Evolutionary conservation across 2,888 invertebrate species (phyloP), one percentile per base, ranked within the genome.

Genomic region (Rhamnusium bicolor): DNA sequence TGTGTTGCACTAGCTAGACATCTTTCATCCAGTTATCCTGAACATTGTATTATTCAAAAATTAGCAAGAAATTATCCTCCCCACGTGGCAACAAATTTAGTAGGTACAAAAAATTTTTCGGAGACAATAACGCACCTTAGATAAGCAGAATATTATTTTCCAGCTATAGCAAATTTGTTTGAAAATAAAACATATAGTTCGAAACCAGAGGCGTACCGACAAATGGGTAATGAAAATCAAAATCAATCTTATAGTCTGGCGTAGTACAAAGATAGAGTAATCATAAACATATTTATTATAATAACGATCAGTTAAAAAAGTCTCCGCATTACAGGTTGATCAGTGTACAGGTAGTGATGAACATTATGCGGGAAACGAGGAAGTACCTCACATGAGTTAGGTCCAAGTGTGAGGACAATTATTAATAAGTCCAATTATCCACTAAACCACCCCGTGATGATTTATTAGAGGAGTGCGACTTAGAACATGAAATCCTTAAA

Each of bases 391-490:
- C 53, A 7, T 46, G 21, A 46, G n/a, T 47, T 47, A 47, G 47
- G 27, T 27, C 60, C 32, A 27, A 47, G 7, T 14, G 49, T 24
- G 21, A n/a, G 62, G 62, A 21, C 46, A 8, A 21, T 40, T 10
- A 47, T 18, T 5, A 47, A 63, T 46, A 19, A 47, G 47, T 0
- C 19, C 24, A 21, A 63, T n/a, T n/a, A 14, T 16, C 21, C 8
- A 21, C 29, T 56, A 19, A 69, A 69, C 46, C 62, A 69, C 46
- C 62, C 8, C 18, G 27, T 0, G 61, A 61, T 3, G 61, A 69
- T 19, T 16, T 69, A 47, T 27, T 69, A 29, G 27, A 60, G 14
- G 61, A 61, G 4, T 69, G 69, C 49, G 68, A 56, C 10, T 68
- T 68, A 5, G 60, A 68, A 21, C 68, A 68, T 10, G 40, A 58